Evolutionary conservation across 1,140 invertebrate species (phyloP).

Genomic region (Bombus polaris): DNA sequence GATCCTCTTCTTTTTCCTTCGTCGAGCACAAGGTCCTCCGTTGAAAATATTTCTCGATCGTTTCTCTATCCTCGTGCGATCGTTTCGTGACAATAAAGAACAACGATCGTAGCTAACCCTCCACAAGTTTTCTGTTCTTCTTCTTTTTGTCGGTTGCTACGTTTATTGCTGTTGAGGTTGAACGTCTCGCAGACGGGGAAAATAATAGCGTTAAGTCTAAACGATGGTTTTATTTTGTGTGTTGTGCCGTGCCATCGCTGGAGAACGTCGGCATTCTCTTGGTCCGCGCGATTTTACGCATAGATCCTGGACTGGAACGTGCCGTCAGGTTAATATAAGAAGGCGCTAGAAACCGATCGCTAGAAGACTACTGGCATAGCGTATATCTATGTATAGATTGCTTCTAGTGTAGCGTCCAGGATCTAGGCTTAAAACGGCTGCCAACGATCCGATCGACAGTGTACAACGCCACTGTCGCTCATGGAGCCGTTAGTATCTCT

Average conservation of each 20-base stretch:
- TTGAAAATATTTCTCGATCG: neutral
- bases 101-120: neutral
- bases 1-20: neutral
- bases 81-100: too few relatives aligned
- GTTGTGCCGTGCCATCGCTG: constrained; percentile 38
- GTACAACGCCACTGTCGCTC: constrained; percentile 27
- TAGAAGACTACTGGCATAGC: constrained; percentile 68
- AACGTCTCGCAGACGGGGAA: neutral
- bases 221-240: neutral
- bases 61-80: neutral
- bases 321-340: constrained; percentile 65
- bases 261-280: constrained; percentile 29
- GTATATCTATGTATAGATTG: constrained; percentile 64
- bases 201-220: neutral
- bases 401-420: constrained; percentile 65
- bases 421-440: constrained; percentile 44
- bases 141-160: neutral
- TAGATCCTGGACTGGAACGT: constrained; percentile 54
- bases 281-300: constrained; percentile 37
- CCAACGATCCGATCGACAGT: constrained; percentile 28
- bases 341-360: constrained; percentile 69
- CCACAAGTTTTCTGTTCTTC: neutral
- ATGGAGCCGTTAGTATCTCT: constrained; percentile 80
- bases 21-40: neutral
- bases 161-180: constrained; percentile 18